Conservation (phyloP, 2,797 vertebrate species). For the Sebastes dallii region DNA sequence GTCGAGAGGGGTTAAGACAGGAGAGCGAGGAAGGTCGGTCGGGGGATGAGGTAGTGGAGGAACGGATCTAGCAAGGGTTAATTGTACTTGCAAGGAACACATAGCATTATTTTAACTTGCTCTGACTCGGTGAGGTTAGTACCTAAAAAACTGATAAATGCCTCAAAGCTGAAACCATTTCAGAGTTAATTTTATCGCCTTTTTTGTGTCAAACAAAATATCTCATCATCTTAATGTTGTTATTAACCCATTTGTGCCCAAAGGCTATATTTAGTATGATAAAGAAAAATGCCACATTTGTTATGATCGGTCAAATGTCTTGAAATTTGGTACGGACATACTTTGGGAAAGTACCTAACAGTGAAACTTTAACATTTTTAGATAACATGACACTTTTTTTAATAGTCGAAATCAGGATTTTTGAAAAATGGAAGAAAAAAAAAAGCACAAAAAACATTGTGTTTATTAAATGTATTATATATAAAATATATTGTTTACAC, state of each 20-base stretch:
- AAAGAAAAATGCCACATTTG: too few species aligned
- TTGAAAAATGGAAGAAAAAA: too few species aligned
- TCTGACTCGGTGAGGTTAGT: background rate
- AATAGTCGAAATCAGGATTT: too few species aligned
- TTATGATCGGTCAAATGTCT: too few species aligned
- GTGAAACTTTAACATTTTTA: too few species aligned
- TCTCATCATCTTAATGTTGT: background rate
- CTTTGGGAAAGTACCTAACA: too few species aligned
- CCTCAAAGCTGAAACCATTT: background rate
- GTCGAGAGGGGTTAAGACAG: background rate
- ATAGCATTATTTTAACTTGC: background rate
- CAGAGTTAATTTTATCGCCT: background rate
- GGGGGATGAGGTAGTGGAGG: background rate
- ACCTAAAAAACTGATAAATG: background rate
- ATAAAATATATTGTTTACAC: too few species aligned
- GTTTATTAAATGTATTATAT: accelerated
- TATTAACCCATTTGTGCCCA: too few species aligned
- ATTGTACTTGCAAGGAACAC: background rate
- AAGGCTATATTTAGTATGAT: too few species aligned
- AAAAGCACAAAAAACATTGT: too few species aligned
- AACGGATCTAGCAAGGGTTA: slow-evolving; percentile 4
- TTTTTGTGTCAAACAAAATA: background rate
- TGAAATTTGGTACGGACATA: too few species aligned
- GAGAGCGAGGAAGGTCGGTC: background rate
- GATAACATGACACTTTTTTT: too few species aligned